A percentile compares a stretch with the other conserved stretches of the same genome.
phyloP scores from a whole-genome alignment of 2,797 vertebrate genomes.

The Cossypha niveicapilla region DNA sequence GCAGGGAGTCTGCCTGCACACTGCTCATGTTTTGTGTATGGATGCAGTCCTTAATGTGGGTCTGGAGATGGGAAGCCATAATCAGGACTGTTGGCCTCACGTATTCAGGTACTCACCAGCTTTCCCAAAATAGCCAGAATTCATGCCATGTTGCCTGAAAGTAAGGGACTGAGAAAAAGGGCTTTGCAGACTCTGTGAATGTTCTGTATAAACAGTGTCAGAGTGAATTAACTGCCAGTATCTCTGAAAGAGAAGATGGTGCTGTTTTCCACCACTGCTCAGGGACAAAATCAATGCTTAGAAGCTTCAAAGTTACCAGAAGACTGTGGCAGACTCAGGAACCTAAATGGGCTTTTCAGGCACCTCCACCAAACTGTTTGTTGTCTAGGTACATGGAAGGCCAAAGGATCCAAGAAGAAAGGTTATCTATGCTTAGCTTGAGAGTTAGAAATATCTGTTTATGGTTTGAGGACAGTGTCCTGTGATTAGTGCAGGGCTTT shows the following conservation, averaged over 20 bases:
- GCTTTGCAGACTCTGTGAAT: not conserved
- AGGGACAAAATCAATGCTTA: not conserved
- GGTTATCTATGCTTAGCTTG: not conserved
- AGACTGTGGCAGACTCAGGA: not conserved
- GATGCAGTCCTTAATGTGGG: constrained; percentile 95
- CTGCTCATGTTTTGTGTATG: constrained; percentile 95
- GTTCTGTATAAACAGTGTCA: not conserved
- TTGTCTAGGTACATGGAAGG: not conserved
- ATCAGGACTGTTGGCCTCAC: constrained; percentile 96
- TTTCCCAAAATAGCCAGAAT: not conserved
- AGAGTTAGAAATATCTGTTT: not conserved
- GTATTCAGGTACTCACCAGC: constrained; percentile 85
- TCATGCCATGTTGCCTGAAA: not conserved
- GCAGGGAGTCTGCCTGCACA: constrained; percentile 89
- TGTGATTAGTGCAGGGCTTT: not conserved
- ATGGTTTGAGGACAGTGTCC: not conserved
- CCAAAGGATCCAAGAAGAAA: not conserved
- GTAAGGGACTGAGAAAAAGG: not conserved
- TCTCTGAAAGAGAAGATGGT: not conserved
- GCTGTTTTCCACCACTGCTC: not conserved
- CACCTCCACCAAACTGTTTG: not conserved
- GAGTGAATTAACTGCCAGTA: not conserved
- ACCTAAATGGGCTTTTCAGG: not conserved
- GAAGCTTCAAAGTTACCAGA: not conserved
- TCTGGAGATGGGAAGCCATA: constrained; percentile 98